phyloP scores from a whole-genome alignment of 1,140 invertebrate species.

The Anastrepha ludens region DNA sequence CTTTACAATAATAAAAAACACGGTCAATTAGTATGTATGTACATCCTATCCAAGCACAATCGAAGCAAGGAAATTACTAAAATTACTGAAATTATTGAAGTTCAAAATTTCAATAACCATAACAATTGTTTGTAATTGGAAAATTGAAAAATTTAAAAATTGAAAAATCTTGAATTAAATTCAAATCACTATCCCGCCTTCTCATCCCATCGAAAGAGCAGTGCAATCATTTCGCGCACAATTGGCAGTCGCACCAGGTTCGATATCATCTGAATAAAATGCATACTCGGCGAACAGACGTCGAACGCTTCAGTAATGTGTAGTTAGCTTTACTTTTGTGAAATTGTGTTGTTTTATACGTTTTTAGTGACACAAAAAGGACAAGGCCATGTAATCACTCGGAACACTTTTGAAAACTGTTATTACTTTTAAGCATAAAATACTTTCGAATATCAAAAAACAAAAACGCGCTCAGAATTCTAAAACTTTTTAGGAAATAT shows the following conservation, averaged over 20 bases:
- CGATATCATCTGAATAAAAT: conserved; percentile 60
- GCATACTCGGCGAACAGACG: conserved; percentile 62
- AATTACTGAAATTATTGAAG: background rate
- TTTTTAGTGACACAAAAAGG: background rate
- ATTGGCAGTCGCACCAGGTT: conserved; percentile 65
- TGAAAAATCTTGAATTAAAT: background rate
- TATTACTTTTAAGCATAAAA: background rate
- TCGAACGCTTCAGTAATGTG: conserved; percentile 62
- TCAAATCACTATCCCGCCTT: background rate
- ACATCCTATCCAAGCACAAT: background rate
- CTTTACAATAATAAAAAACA: background rate
- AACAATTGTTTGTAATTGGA: background rate
- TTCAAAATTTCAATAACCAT: background rate
- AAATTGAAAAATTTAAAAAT: background rate
- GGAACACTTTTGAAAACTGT: too few species aligned
- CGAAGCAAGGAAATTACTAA: background rate
- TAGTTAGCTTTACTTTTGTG: conserved; percentile 60
- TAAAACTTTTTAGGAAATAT: background rate
- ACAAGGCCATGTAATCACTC: background rate
- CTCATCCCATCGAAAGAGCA: background rate
- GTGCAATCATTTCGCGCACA: background rate
- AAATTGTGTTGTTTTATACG: background rate
- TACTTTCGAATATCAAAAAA: background rate
- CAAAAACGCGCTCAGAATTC: background rate
- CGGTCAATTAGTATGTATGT: conserved; percentile 2